These are phyloP conservation scores for Acleris cristana DNA, from an alignment of 2,888 invertebrate species.

Conservation along the genomic window DNA sequence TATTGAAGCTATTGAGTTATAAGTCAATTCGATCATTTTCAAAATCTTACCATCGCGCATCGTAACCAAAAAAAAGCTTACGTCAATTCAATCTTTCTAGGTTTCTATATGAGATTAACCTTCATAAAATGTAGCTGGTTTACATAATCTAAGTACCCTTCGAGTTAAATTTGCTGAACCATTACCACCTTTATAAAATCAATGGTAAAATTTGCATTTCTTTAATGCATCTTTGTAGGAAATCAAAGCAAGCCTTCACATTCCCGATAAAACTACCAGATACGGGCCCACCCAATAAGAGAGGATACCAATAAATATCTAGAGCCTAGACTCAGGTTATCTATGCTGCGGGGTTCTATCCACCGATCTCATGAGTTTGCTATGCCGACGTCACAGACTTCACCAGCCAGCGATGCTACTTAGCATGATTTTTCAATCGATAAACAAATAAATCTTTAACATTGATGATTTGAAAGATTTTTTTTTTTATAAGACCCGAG, in stretches of 20 bases:
- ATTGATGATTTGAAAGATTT: too few species aligned
- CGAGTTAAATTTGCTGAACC: neutral
- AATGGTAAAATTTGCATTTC: constrained; percentile 31
- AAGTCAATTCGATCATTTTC: too few species aligned
- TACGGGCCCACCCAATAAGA: constrained; percentile 60
- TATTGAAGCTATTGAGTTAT: too few species aligned
- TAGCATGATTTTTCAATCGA: neutral
- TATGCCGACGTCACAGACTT: constrained; percentile 47
- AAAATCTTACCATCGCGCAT: too few species aligned
- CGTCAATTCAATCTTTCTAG: too few species aligned
- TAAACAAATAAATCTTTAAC: neutral
- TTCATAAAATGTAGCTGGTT: neutral
- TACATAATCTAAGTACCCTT: neutral
- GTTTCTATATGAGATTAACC: neutral
- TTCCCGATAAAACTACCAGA: constrained; percentile 46
- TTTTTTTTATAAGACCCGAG: too few species aligned
- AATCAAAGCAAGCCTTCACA: constrained; percentile 44
- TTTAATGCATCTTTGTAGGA: constrained; percentile 30
- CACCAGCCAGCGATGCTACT: constrained; percentile 16
- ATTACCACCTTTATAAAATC: constrained; percentile 6
- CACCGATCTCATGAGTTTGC: constrained; percentile 51
- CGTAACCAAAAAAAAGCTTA: too few species aligned
- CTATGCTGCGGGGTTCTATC: constrained; percentile 59
- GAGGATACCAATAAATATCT: constrained; percentile 56
- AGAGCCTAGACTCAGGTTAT: constrained; percentile 52